Evolutionary conservation across 2,113 vertebrate genomes (phyloP), one percentile per base, ranked within the genome.

Genomic region (Actinemys pallida): DNA sequence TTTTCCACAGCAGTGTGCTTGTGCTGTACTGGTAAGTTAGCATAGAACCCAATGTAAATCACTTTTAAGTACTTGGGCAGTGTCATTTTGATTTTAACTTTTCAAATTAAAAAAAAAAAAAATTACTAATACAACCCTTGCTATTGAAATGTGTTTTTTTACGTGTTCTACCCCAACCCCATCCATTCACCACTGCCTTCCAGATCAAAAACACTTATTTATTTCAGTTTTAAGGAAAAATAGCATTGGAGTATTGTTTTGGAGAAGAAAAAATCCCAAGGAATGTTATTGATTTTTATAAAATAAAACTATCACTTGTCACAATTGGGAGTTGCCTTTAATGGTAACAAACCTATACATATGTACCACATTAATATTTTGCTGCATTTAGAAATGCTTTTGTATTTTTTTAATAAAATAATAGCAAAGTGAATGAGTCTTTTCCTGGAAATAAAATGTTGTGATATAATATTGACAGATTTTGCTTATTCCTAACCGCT

Each of bases 81-180:
- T 0, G 0, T 87, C 47, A 5, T 1, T 78, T 91, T 92, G 27
- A 80, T 22, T 59, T 29, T 89, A 42, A 24, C 89, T 25, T 47
- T 6, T 50, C 50, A 50, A 50, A 50, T 50, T 50, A 14, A 50
- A 50, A 50, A 50, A 25, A 50, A 50, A 50, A 27, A 59, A 59
- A 65, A 9, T 79, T 92, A 13, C 10, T 8, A 76, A 78, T 47
- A 78, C 25, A 81, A 27, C 87, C 10, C 20, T 20, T 85, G 45
- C 53, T 78, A 81, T 86, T 91, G 81, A 91, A 49, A 3, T 25
- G 14, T 47, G 16, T 90, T 92, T 20, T 56, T 57, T 20, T 83
- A 6, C 0, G 0, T 84, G 22, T 31, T 7, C 0, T 11, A 12
- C 79, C 52, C 52, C 2, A 78, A 24, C 6, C 22, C 39, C 0